Base-by-base conservation (phyloP, 2,113 vertebrate genomes). In the Glaucomys volans region DNA sequence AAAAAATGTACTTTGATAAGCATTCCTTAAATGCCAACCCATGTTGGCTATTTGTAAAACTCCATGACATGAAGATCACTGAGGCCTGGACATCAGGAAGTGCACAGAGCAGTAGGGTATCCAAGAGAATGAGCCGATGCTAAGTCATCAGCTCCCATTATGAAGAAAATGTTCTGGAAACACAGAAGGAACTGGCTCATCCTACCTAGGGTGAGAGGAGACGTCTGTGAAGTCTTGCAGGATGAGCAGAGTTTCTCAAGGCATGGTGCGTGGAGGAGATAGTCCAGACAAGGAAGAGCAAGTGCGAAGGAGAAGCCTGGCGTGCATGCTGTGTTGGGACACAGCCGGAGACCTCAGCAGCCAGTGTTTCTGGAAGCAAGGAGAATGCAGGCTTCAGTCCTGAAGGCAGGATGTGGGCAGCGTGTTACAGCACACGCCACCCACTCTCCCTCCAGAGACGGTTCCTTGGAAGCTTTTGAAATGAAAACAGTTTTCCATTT, bases 241-340 rank as follows among this genome's bases (percentile, higher is more conserved):
- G 64, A 50, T 66, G 47, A 94, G 72, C 8, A 75, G 57, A 17
- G 79, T 76, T 54, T 90, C 86, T 94, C 32, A 30, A 91, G 94
- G 52, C 66, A 2, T 10, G 82, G 11, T 66, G 81, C 79, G 52
- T 32, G 4, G 59, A 74, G 18, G 40, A n/a, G 64, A 67, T 22
- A n/a, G 54, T 72, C 83, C 83, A 32, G 40, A 64, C 74, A 81
- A 91, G 54, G 50, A 74, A 52, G 4, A 81, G 57, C 30, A 62
- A 91, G 42, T 28, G 6, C 30, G 52, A 57, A 92, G 35, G 37
- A 37, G 59, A 69, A 8, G 14, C 47, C n/a, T 50, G 35, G 24
- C 37, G 64, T 0, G 24, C 40, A 26, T 0, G 0, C 11, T 57
- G 17, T 37, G 14, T 8, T 47, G 16, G 59, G 69, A 44, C 18